Evolutionary conservation across 2,888 invertebrate species (phyloP).

Genomic region (Ophion obscuratus): DNA sequence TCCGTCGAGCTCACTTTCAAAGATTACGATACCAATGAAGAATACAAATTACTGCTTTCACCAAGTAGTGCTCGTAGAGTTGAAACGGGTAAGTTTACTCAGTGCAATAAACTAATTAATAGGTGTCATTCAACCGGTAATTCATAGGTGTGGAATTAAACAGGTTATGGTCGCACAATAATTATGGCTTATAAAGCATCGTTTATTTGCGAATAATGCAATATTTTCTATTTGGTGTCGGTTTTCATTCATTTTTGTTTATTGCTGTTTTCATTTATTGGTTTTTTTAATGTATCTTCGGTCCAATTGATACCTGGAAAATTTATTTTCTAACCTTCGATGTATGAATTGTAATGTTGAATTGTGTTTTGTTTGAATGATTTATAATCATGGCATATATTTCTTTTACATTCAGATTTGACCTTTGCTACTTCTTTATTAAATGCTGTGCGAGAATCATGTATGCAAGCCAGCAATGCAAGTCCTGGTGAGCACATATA

Average conservation of each 20-base stretch:
- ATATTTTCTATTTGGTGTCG: constrained; percentile 4
- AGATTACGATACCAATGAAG: background rate
- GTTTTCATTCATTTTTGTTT: constrained; percentile 17
- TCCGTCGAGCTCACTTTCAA: background rate
- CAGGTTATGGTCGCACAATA: constrained; percentile 13
- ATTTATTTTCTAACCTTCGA: constrained; percentile 8
- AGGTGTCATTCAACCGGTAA: constrained; percentile 11
- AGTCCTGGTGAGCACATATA: background rate
- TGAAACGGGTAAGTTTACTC: constrained; percentile 5
- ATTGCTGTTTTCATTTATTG: constrained; percentile 24
- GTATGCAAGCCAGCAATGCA: background rate
- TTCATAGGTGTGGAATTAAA: constrained; percentile 5
- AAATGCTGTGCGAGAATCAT: constrained; percentile 11
- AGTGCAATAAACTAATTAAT: background rate
- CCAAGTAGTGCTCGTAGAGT: constrained; percentile 4
- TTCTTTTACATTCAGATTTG: background rate
- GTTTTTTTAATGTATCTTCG: constrained; percentile 9
- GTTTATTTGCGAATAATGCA: constrained; percentile 13
- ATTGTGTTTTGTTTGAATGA: background rate
- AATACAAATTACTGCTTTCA: constrained; percentile 1
- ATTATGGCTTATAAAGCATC: background rate
- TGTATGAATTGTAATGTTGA: background rate
- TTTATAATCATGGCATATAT: background rate
- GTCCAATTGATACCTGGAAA: constrained; percentile 15
- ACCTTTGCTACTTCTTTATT: background rate